Base-by-base conservation (phyloP, 1,140 invertebrate genomes). In the Hylaeus anthracinus region DNA sequence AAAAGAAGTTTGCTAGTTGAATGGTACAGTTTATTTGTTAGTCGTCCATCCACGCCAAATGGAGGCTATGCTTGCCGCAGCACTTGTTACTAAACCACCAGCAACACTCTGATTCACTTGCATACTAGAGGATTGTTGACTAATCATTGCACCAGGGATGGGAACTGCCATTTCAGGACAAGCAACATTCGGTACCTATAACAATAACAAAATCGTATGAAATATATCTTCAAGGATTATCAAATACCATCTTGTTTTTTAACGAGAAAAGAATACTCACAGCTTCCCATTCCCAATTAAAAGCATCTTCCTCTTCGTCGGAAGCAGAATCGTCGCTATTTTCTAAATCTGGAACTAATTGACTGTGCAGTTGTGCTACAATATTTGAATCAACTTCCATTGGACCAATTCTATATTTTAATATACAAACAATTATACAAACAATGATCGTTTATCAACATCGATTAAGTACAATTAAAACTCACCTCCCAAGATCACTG, bases 401-500 rank as follows among this genome's bases (percentile, higher is more conserved):
- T 15, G 95, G 93, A 39, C 95, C 95, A 81, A 94, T 89, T 89
- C 95, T 96, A 77, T 14, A 72, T 79, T 45, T 55, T 1, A 79
- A 45, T 51, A 73, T 8, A 67, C 2, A 67, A 53, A 63, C n/a
- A 66, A 26, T 75, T 67, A 75, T 67, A 67, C 55, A 72, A 82
- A 73, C 63, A 63, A 48, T 51, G 67, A 58, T 43, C 12, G 2
- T 41, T 63, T 45, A n/a, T 10, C 60, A 15, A 8, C 39, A 48
- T 51, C 55, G 6, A 15, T n/a, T 15, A 81, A 81, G 84, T 81
- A 82, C 51, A 76, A 77, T 65, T 72, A 61, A 79, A 74, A 37
- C 86, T 82, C 93, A 96, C 96, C 96, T 95, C 88, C 96, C 96
- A 73, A 97, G 92, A 92, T 97, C 95, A 84, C 94, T 95, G 71